These are phyloP conservation scores for Prietella phreatophila DNA, from an alignment of 2,113 vertebrate species.

Conservation along the genomic window DNA sequence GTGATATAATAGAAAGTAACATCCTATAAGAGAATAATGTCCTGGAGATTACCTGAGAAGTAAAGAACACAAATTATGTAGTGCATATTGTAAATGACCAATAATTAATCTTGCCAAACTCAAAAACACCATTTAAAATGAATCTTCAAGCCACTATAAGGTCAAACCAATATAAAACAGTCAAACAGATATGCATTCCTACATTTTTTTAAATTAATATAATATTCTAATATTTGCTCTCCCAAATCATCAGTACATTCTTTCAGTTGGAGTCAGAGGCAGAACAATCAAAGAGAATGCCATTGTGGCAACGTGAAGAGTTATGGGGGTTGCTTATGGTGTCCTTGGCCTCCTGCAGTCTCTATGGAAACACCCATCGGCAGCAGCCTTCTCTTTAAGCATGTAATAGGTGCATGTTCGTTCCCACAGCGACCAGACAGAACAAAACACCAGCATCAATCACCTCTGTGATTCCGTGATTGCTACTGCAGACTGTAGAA, in stretches of 20 bases:
- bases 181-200: too few species aligned
- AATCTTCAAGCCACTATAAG: not conserved
- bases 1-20: not conserved
- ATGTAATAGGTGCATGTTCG: constrained; percentile 58
- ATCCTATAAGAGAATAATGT: not conserved
- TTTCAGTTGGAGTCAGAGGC: not conserved
- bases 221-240: constrained; percentile 5
- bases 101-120: not conserved
- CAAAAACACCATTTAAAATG: not conserved
- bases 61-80: constrained; percentile 32
- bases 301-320: constrained; percentile 21
- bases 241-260: not conserved
- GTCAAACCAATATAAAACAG: too few species aligned
- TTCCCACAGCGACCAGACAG: constrained; percentile 57
- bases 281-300: not conserved
- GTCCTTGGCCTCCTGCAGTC: constrained; percentile 60
- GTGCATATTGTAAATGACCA: not conserved
- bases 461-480: constrained; percentile 35
- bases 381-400: constrained; percentile 52
- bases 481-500: constrained; percentile 14
- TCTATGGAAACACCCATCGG: constrained; percentile 71
- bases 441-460: constrained; percentile 34
- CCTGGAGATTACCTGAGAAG: not conserved
- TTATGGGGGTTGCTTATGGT: constrained; percentile 50
- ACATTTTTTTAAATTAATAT: not conserved